A percentile compares a stretch with the other conserved stretches of the same genome.
Evolutionary conservation across 2,113 vertebrate species (phyloP).

Genomic region (Andinoacara biseriatus): DNA sequence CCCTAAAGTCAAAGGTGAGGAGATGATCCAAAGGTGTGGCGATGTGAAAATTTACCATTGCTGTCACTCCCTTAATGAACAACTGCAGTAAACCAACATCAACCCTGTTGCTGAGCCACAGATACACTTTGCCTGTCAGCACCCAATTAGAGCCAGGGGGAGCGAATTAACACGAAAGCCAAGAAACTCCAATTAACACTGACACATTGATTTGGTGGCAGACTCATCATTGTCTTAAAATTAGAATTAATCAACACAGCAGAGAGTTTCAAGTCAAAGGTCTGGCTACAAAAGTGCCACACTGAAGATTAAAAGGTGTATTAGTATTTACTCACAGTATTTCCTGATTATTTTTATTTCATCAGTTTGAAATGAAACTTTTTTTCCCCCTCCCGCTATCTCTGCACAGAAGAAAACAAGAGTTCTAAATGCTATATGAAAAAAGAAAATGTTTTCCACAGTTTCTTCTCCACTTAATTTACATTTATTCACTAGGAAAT

Average conservation of each 20-base stretch:
- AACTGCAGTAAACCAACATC: slow-evolving; percentile 34
- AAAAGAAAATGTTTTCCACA: background rate
- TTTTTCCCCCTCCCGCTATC: slow-evolving; percentile 21
- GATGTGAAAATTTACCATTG: background rate
- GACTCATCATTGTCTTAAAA: slow-evolving; percentile 70
- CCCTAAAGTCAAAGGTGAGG: too few relatives aligned
- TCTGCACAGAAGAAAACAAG: slow-evolving; percentile 18
- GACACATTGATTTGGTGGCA: slow-evolving; percentile 69
- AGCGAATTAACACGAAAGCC: slow-evolving; percentile 62
- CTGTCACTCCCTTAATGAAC: slow-evolving; percentile 1
- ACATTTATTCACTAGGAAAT: slow-evolving; percentile 9
- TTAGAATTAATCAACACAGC: slow-evolving; percentile 74
- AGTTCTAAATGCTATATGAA: slow-evolving; percentile 12
- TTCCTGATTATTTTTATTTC: background rate
- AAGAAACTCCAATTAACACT: slow-evolving; percentile 76
- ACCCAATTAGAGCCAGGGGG: slow-evolving; percentile 63
- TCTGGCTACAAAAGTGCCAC: slow-evolving; percentile 19
- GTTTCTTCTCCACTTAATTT: background rate
- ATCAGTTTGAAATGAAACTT: slow-evolving; percentile 11
- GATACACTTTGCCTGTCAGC: slow-evolving; percentile 54
- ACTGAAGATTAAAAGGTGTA: slow-evolving; percentile 33
- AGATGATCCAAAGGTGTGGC: too few relatives aligned
- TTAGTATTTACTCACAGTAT: background rate
- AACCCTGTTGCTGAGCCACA: slow-evolving; percentile 20
- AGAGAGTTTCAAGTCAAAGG: slow-evolving; percentile 48